A percentile compares a stretch with the other conserved stretches of the same genome.
Evolutionary conservation across 2,113 vertebrate species (phyloP).

Genomic region (Ivindomyrus marchei): DNA sequence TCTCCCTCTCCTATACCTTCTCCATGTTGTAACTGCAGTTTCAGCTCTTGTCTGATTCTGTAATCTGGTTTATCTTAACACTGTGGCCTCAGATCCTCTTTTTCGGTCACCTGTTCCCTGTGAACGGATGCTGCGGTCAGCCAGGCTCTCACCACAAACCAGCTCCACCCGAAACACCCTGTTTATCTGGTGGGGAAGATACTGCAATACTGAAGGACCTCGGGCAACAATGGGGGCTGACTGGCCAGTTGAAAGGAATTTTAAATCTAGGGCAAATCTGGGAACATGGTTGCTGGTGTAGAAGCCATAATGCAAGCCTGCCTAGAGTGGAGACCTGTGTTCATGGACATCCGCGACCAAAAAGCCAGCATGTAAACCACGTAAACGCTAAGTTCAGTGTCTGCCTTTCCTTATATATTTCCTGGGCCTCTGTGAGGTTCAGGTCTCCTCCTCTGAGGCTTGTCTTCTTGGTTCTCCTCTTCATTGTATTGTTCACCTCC

Average conservation of each 20-base stretch:
- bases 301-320: neutral
- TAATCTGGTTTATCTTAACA: neutral
- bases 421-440: neutral
- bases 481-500: neutral
- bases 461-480: neutral
- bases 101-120: constrained; percentile 17
- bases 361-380: neutral
- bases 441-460: neutral
- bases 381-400: neutral
- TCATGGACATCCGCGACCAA: neutral
- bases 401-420: too few relatives aligned
- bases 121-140: constrained; percentile 22
- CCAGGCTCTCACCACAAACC: neutral
- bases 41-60: neutral
- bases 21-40: neutral
- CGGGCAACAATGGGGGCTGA: neutral
- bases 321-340: neutral
- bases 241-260: neutral
- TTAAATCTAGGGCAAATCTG: neutral
- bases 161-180: neutral
- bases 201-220: neutral
- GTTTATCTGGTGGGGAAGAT: neutral
- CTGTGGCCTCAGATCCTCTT: constrained; percentile 12
- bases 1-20: neutral
- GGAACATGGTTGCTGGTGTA: neutral